Percentiles rank a stretch among this genome's conserved stretches.
Evolutionary conservation across 2,797 vertebrate genomes (phyloP).

Genomic region (Anguilla pacifica): DNA sequence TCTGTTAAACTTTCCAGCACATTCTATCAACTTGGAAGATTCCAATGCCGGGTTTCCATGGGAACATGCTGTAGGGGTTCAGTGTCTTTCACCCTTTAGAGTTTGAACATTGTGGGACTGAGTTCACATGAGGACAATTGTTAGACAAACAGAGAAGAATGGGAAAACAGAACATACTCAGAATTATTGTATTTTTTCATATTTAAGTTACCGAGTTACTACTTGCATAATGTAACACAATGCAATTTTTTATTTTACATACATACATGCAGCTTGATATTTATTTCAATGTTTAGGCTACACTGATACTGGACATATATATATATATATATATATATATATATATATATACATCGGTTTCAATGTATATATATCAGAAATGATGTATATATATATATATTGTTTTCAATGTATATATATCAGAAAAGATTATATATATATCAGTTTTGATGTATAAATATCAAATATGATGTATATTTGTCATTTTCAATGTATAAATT

Average conservation of each 20-base stretch:
- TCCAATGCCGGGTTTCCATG: conserved; percentile 1
- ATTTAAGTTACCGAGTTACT: background rate
- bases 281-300: background rate
- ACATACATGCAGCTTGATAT: background rate
- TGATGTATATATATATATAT: too few relatives aligned
- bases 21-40: background rate
- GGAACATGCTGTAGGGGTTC: background rate
- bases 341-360: too few relatives aligned
- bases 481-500: too few relatives aligned
- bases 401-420: too few relatives aligned
- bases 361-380: too few relatives aligned
- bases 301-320: too few relatives aligned
- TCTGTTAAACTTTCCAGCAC: background rate
- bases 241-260: background rate
- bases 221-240: background rate
- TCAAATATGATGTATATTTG: too few relatives aligned
- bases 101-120: background rate
- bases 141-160: background rate
- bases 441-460: too few relatives aligned
- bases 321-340: too few relatives aligned
- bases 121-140: background rate
- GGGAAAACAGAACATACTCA: background rate
- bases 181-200: background rate
- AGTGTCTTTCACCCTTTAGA: background rate
- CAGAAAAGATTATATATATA: too few relatives aligned